Conservation (phyloP, 1,140 invertebrate genomes). For the Papilio xuthus region DNA sequence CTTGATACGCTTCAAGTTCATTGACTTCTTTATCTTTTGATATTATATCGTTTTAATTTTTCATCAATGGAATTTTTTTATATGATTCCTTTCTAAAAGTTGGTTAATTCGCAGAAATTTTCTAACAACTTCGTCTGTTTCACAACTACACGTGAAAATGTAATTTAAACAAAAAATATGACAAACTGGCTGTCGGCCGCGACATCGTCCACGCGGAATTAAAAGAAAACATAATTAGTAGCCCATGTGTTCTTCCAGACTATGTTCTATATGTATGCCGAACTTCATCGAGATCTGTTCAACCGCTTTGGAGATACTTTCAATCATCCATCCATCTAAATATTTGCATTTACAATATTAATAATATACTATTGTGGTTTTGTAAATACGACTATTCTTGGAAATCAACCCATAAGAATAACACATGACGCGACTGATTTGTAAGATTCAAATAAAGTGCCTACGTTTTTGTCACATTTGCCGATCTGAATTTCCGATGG, state of each 20-base stretch:
- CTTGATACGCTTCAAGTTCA: constrained; percentile 31
- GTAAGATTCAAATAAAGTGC: background rate
- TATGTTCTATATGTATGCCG: no score
- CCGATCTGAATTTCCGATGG: background rate
- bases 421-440: background rate
- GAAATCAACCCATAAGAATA: background rate
- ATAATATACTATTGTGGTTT: background rate
- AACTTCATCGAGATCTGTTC: no score
- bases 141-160: background rate
- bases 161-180: background rate
- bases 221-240: no score
- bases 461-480: background rate
- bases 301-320: no score
- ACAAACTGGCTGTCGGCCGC: no score
- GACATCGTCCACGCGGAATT: no score
- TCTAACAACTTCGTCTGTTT: background rate
- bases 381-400: background rate
- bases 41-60: background rate
- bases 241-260: no score
- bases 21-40: constrained; percentile 30
- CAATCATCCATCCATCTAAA: no score
- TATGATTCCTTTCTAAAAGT: background rate
- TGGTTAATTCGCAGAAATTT: background rate
- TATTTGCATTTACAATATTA: no score
- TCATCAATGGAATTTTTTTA: constrained; percentile 7